These are phyloP conservation scores for Alosa sapidissima DNA, from an alignment of 2,797 vertebrate species.

Conservation along the genomic window DNA sequence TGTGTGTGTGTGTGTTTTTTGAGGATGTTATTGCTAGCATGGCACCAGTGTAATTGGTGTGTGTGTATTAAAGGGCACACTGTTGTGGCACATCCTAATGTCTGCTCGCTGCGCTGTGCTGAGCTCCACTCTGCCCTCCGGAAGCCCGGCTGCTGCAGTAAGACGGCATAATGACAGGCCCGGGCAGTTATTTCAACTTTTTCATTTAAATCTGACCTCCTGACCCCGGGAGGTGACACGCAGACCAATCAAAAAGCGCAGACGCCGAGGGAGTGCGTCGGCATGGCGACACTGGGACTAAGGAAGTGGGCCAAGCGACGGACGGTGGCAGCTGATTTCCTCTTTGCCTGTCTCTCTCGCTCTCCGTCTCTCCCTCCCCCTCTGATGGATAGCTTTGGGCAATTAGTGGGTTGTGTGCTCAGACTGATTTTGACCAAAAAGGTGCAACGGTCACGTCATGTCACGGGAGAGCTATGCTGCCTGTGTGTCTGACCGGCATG, in stretches of 20 bases:
- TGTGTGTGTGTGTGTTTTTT: conserved; percentile 37
- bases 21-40: conserved; percentile 71
- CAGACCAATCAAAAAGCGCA: conserved; percentile 29
- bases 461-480: conserved; percentile 2
- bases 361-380: background rate
- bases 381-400: background rate
- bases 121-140: conserved; percentile 53
- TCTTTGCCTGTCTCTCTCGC: background rate
- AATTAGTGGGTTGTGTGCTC: conserved; percentile 12
- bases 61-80: conserved; percentile 75
- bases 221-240: conserved; percentile 59
- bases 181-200: conserved; percentile 64
- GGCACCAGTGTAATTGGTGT: conserved; percentile 75
- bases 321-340: conserved; percentile 18
- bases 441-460: background rate
- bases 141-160: conserved; percentile 43
- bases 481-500: background rate
- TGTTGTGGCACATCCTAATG: conserved; percentile 20
- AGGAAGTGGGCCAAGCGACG: conserved; percentile 18
- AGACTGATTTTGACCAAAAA: conserved; percentile 10
- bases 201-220: conserved; percentile 68
- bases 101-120: conserved; percentile 54
- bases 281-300: conserved; percentile 14
- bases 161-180: conserved; percentile 75
- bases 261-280: conserved; percentile 7